Percentiles rank a stretch among this genome's conserved stretches.
Conservation (phyloP, 64 coral and sea anemone genomes). For the Anthopleura sola region DNA sequence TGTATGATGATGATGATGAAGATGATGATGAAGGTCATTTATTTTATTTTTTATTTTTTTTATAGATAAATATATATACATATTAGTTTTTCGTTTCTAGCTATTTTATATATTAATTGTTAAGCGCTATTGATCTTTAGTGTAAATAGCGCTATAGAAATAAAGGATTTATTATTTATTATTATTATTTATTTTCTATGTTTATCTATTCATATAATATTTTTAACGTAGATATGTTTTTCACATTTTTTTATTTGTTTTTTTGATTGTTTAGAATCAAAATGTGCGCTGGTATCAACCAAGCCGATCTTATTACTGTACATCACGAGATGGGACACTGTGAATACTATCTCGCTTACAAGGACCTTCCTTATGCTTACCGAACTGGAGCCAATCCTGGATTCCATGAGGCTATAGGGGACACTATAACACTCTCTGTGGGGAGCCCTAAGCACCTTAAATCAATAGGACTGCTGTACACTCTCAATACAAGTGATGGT, state of each 20-base stretch:
- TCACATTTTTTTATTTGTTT: not conserved
- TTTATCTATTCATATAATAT: not conserved
- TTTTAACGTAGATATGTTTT: not conserved
- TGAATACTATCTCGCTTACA: slow-evolving; percentile 95
- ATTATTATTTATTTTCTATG: no score
- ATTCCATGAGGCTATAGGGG: slow-evolving; percentile 97
- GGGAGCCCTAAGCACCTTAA: slow-evolving; percentile 87
- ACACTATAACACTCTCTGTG: slow-evolving; percentile 91
- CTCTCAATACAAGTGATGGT: slow-evolving; percentile 58
- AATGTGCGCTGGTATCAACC: slow-evolving; percentile 91
- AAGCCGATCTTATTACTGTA: slow-evolving; percentile 76
- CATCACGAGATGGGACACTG: slow-evolving; percentile 98
- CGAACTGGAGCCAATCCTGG: slow-evolving; percentile 94
- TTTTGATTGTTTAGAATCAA: slow-evolving; percentile 69
- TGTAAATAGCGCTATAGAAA: no score
- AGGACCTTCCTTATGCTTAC: slow-evolving; percentile 83
- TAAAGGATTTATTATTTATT: no score
- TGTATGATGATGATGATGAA: no score
- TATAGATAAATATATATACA: no score
- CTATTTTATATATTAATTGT: no score
- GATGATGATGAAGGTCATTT: no score
- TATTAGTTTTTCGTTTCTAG: no score
- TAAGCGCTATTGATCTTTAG: no score
- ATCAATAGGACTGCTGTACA: slow-evolving; percentile 74
- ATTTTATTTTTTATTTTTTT: no score